Evolutionary conservation across 2,113 vertebrate species (phyloP).

Genomic region (Hippopotamus amphibius): DNA sequence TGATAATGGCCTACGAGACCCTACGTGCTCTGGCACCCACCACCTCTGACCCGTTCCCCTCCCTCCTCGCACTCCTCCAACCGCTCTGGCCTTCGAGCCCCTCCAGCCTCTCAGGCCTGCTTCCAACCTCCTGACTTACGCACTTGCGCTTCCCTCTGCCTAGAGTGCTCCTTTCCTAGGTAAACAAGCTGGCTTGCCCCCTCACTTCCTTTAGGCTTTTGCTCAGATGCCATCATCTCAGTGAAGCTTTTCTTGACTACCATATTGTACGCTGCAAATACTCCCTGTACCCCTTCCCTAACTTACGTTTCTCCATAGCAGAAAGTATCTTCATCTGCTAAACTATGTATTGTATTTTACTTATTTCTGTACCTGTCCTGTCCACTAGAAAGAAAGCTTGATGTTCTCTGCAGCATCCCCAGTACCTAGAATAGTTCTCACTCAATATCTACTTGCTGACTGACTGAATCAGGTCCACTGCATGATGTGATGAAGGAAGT

Average conservation of each 20-base stretch:
- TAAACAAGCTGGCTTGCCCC: neutral
- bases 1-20: neutral
- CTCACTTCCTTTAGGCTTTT: neutral
- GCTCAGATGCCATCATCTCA: neutral
- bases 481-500: neutral
- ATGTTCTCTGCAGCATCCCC: neutral
- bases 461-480: conserved; percentile 18
- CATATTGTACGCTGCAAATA: neutral
- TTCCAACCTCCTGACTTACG: neutral
- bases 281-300: neutral
- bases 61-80: neutral
- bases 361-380: neutral
- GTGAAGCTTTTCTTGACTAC: neutral
- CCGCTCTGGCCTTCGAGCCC: neutral
- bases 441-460: conserved; percentile 25
- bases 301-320: neutral
- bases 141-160: neutral
- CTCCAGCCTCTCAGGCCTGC: neutral
- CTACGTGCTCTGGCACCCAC: neutral
- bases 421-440: neutral
- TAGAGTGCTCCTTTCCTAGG: neutral
- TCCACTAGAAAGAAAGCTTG: neutral
- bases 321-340: neutral
- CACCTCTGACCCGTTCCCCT: neutral
- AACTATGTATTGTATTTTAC: neutral